phyloP scores from a whole-genome alignment of 1,140 invertebrate genomes.

The Platorchestia sp. region DNA sequence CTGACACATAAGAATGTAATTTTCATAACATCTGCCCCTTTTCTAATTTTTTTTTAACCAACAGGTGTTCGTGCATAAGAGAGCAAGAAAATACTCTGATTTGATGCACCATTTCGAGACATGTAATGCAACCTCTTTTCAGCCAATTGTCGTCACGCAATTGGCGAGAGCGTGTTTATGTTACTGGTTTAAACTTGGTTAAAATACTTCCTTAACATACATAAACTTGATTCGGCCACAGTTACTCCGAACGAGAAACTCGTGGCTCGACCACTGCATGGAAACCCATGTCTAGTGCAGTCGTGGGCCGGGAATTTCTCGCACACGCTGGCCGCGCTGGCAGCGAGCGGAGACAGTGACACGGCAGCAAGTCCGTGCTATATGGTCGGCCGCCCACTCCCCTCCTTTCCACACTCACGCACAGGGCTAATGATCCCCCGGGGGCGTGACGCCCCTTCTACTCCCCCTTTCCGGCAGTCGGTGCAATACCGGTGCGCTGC shows the following conservation, averaged over 20 bases:
- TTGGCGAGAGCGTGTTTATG: background rate
- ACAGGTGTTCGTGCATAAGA: background rate
- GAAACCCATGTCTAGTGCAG: background rate
- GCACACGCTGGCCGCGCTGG: too few relatives aligned
- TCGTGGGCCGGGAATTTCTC: background rate
- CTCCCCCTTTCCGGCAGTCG: conserved; percentile 40
- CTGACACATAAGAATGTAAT: background rate
- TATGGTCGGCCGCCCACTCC: background rate
- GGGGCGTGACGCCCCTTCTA: background rate
- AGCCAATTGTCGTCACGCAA: background rate
- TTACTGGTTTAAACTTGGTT: background rate
- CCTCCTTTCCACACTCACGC: conserved; percentile 25
- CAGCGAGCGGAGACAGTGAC: background rate
- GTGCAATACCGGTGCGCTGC: conserved; percentile 27
- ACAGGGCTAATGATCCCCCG: conserved; percentile 23
- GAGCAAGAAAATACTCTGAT: background rate
- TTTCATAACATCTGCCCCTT: background rate
- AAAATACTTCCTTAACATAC: background rate
- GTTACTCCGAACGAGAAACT: background rate
- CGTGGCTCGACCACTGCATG: background rate
- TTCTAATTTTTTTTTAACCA: background rate
- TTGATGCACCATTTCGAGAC: background rate
- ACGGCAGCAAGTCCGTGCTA: background rate
- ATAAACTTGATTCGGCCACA: background rate
- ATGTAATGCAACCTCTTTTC: too few relatives aligned